A percentile compares a stretch with the other conserved stretches of the same genome.
Conservation (phyloP, 2,888 invertebrate genomes). For the Protophormia terraenovae region DNA sequence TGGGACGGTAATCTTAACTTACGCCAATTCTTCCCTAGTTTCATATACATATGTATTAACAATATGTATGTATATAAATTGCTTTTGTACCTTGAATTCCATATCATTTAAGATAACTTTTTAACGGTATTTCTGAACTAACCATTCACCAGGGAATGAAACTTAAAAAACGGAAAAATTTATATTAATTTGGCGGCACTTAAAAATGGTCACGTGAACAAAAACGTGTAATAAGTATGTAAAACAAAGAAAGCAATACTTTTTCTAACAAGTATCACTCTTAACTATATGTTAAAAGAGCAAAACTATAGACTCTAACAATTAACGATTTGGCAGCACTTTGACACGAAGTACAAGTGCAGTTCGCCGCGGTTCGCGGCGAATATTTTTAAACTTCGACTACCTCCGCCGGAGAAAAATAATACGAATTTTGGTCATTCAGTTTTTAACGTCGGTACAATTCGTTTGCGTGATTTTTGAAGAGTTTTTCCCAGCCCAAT, state of each 20-base stretch:
- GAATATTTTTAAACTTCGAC: constrained; percentile 19
- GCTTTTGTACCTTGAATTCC: too few species aligned
- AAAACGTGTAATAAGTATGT: constrained; percentile 56
- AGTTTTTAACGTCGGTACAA: constrained; percentile 60
- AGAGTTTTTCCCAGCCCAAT: constrained; percentile 26
- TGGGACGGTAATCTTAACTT: too few species aligned
- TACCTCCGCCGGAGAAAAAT: too few species aligned
- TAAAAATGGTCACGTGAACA: constrained; percentile 68
- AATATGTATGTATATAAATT: too few species aligned
- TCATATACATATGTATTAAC: too few species aligned
- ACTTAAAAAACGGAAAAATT: not conserved
- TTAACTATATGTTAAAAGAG: not conserved
- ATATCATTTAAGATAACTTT: too few species aligned
- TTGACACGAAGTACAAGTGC: constrained; percentile 59
- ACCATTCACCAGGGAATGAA: not conserved
- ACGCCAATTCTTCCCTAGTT: too few species aligned
- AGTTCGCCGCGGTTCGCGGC: too few species aligned
- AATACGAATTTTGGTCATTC: constrained; percentile 64
- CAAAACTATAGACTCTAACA: not conserved
- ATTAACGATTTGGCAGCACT: constrained; percentile 61
- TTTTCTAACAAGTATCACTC: not conserved
- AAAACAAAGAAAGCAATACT: not conserved
- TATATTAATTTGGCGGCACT: constrained; percentile 57
- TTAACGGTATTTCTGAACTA: not conserved
- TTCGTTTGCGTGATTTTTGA: constrained; percentile 55